Evolutionary conservation across 1,140 invertebrate genomes (phyloP), one percentile per base, ranked within the genome.

Genomic region (Bombus ignitus): DNA sequence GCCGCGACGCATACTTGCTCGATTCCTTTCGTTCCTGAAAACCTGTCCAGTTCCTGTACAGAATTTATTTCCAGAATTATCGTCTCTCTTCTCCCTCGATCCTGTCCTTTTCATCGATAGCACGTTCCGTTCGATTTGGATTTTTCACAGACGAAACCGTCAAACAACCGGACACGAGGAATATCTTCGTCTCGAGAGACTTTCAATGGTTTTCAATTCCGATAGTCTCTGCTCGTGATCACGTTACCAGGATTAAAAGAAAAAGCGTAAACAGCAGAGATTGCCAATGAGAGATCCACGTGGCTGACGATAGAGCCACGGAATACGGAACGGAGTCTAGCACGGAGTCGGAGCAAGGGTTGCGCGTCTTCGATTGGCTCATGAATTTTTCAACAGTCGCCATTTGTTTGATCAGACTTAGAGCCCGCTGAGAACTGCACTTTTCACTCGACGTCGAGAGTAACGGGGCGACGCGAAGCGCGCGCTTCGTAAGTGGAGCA

Each of bases 401-500:
- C 87, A 81, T 91, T 91, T 91, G 87, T 91, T 91, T 89, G 90
- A 91, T 91, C 90, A 91, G 82, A 88, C 87, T 83, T 84, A 81
- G 62, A 83, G 77, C 77, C 76, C 80, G 77, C 82, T 77, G 80
- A 71, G 42, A 42, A 68, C 79, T 83, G 89, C 78, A 88, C 89
- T 83, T 87, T 83, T 86, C 86, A 44, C 62, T 77, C 62, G 37
- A 39, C 44, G 70, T 84, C 15, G 86, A 62, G 44, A 70, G 72
- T 47, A 35, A 59, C 39, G 81, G 28, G 22, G 42, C 13, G 65
- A 18, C 8, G 15, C 73, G 71, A 80, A 65, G 71, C 28, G 53
- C 66, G 86, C 32, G 32, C 25, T 74, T 71, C 44, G 35, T 47
- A 72, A 62, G 37, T n/a, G 53, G 68, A 72, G 77, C 22, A 47